Evolutionary conservation across 2,888 invertebrate species (phyloP), one percentile per base, ranked within the genome.

Genomic region (Eupithecia vulgata): DNA sequence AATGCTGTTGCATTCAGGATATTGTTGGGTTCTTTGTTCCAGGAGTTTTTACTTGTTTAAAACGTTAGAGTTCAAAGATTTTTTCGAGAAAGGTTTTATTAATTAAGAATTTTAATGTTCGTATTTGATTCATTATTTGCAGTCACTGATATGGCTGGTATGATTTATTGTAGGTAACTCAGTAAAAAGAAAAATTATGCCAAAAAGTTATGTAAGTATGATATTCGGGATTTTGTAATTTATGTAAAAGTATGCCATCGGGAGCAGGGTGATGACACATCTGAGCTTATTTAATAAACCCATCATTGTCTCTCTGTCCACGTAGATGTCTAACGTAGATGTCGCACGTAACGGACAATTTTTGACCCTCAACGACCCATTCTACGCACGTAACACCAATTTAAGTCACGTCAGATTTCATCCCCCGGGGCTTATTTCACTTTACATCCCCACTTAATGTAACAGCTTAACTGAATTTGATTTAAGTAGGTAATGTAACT

Each of bases 331-430:
- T 37, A 17, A 21, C 40, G 74, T 40, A 45, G 52, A 52, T 52
- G 52, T 52, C 15, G 61, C 74, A 74, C 74, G 73, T 73, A 40
- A 37, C 57, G 25, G 57, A 5, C 59, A 52, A 66, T 72, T 76
- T 74, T 67, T 71, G 42, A 72, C 72, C 71, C 69, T 48, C 21
- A 35, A 73, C 57, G 67, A 76, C 72, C 71, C 40, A 80, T 78
- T 74, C 76, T 30, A 30, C 69, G 69, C 84, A 84, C 79, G 81
- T 79, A 7, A 64, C 59, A 42, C 77, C 81, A 78, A 80, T 79
- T 79, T 73, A 75, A 76, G 76, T 76, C 76, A 80, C 71, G 72
- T 77, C 79, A 82, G 80, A 72, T 57, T 65, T 65, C 40, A 42
- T 37, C 40, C 15, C 65, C 7, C 0, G 21, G 65, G 65, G 40